These are phyloP conservation scores for Neodon shergylaensis DNA, from an alignment of 2,113 vertebrate genomes.

Conservation along the genomic window DNA sequence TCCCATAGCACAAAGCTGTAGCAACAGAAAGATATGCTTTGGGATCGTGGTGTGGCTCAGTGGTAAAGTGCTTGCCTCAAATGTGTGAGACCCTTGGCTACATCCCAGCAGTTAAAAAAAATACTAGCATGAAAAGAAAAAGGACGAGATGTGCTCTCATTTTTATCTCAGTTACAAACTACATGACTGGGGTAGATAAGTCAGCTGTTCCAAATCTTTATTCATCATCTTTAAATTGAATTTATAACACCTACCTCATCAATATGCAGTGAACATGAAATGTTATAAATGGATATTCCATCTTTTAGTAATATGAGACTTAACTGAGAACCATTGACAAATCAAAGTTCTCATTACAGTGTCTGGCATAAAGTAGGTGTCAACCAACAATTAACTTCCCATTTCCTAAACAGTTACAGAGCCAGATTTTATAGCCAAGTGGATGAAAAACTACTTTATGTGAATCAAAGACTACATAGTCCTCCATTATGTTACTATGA, in stretches of 20 bases:
- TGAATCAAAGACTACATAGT: not conserved
- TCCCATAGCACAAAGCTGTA: not conserved
- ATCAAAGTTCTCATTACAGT: not conserved
- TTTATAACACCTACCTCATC: not conserved
- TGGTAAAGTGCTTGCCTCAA: not conserved
- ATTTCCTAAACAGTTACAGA: not conserved
- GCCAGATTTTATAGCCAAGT: not conserved
- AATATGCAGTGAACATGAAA: not conserved
- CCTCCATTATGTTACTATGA: not conserved
- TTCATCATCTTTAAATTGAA: constrained; percentile 39
- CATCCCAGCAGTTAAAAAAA: not conserved
- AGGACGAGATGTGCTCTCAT: not conserved
- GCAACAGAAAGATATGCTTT: not conserved
- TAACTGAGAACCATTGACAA: constrained; percentile 48
- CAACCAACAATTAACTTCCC: not conserved
- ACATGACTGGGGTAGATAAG: not conserved
- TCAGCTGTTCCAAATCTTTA: not conserved
- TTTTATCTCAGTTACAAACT: not conserved
- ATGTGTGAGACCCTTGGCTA: not conserved
- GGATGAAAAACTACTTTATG: not conserved
- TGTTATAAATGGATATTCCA: constrained; percentile 14
- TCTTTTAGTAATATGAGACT: constrained; percentile 23
- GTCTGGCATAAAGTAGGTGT: not conserved
- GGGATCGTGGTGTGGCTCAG: not conserved
- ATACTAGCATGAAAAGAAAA: not conserved